These are phyloP conservation scores for Glareola pratincola DNA, from an alignment of 2,113 vertebrate genomes.

Conservation along the genomic window DNA sequence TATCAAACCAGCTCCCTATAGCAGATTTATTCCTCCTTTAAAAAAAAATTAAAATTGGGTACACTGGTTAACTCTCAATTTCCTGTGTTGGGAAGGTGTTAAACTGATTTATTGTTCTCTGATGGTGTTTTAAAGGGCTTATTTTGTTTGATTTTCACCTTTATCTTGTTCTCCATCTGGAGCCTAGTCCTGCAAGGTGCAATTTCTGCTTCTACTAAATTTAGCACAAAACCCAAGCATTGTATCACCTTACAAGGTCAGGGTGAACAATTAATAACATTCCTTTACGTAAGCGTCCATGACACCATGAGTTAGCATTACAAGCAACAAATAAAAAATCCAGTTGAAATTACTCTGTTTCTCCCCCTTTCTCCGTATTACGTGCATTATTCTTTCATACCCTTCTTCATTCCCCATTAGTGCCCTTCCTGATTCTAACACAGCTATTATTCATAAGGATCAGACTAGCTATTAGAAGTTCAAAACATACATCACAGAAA, in stretches of 20 bases:
- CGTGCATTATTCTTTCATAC: background rate
- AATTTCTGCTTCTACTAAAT: background rate
- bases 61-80: conserved; percentile 69
- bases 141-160: conserved; percentile 58
- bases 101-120: conserved; percentile 58
- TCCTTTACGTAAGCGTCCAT: background rate
- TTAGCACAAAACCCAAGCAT: background rate
- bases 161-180: conserved; percentile 42
- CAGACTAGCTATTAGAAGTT: conserved; percentile 31
- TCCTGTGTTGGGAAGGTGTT: conserved; percentile 51
- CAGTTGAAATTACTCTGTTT: background rate
- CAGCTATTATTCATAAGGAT: conserved; percentile 5
- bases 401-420: background rate
- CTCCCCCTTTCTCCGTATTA: background rate
- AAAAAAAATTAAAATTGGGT: conserved; percentile 59
- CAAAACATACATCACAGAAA: conserved; percentile 28
- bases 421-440: background rate
- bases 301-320: background rate
- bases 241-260: background rate
- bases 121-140: conserved; percentile 55
- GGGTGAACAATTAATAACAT: background rate
- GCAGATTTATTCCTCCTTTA: conserved; percentile 68
- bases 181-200: background rate
- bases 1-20: conserved; percentile 69
- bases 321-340: background rate